Evolutionary conservation across 2,797 vertebrate genomes (phyloP).

Genomic region (Dallia pectoralis): DNA sequence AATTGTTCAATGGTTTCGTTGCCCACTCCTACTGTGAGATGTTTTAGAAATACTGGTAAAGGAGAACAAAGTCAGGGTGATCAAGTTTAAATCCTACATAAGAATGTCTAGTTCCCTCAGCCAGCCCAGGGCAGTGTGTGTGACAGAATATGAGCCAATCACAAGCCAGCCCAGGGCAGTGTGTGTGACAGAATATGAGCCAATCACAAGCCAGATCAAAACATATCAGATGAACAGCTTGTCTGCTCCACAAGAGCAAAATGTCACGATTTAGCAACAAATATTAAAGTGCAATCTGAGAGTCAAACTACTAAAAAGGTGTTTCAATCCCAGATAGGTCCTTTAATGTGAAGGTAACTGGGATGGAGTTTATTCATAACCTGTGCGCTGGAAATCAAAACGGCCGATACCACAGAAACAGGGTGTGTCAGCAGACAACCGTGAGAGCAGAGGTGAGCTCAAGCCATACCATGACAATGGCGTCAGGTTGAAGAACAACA

Average conservation of each 20-base stretch:
- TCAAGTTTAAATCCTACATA: not conserved
- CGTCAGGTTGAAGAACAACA: not conserved
- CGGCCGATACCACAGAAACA: slow-evolving; percentile 43
- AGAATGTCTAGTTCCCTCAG: slow-evolving; percentile 56
- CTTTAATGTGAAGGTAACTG: slow-evolving; percentile 33
- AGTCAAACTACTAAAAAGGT: not conserved
- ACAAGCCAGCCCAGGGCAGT: slow-evolving; percentile 70
- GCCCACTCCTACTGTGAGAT: slow-evolving; percentile 10
- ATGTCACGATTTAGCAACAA: slow-evolving; percentile 47
- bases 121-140: slow-evolving; percentile 74
- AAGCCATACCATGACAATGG: slow-evolving; percentile 56
- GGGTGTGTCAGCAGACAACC: slow-evolving; percentile 46
- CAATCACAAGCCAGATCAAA: slow-evolving; percentile 64
- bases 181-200: slow-evolving; percentile 71
- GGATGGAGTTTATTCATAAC: slow-evolving; percentile 45
- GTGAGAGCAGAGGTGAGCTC: slow-evolving; percentile 54
- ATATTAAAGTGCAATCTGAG: slow-evolving; percentile 30
- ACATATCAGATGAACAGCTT: slow-evolving; percentile 47
- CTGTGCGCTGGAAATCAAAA: not conserved
- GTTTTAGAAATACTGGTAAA: slow-evolving; percentile 2
- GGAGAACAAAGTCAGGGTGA: too few species aligned
- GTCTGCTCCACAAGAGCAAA: slow-evolving; percentile 56
- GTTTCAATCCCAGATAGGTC: not conserved
- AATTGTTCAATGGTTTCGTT: not conserved
- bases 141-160: slow-evolving; percentile 72